Percentiles rank a stretch among this genome's conserved stretches.
Conservation (phyloP, 1,140 invertebrate genomes). For the Aphidius ervi region DNA sequence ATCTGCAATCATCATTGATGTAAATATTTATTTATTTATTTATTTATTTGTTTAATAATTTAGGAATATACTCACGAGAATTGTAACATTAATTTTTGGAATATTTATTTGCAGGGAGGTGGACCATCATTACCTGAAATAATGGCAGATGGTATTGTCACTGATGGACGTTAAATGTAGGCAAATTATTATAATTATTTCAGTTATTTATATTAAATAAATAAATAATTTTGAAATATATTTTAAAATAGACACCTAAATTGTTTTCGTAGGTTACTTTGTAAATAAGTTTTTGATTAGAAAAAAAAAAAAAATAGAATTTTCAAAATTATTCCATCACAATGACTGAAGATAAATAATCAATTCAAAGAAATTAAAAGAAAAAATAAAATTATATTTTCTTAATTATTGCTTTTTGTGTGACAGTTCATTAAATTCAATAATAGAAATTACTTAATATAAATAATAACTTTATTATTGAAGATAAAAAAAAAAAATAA, state of each 20-base stretch:
- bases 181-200: background rate
- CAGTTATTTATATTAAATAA: too few relatives aligned
- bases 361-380: too few relatives aligned
- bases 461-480: too few relatives aligned
- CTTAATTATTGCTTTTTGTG: too few relatives aligned
- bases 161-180: conserved; percentile 26
- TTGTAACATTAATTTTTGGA: background rate
- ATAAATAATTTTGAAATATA: background rate
- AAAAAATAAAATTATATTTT: too few relatives aligned
- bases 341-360: too few relatives aligned
- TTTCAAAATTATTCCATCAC: too few relatives aligned
- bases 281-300: conserved; percentile 1
- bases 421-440: too few relatives aligned
- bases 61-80: background rate
- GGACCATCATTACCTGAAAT: conserved; percentile 35
- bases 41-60: conserved; percentile 3
- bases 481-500: too few relatives aligned
- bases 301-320: too few relatives aligned
- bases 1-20: conserved; percentile 43
- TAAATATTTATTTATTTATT: conserved; percentile 25
- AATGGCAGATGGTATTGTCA: conserved; percentile 37
- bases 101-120: conserved; percentile 29
- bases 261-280: background rate
- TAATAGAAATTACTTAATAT: too few relatives aligned
- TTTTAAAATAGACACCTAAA: background rate